Evolutionary conservation across 2,888 invertebrate genomes (phyloP).

Genomic region (Stomorhina lunata): DNA sequence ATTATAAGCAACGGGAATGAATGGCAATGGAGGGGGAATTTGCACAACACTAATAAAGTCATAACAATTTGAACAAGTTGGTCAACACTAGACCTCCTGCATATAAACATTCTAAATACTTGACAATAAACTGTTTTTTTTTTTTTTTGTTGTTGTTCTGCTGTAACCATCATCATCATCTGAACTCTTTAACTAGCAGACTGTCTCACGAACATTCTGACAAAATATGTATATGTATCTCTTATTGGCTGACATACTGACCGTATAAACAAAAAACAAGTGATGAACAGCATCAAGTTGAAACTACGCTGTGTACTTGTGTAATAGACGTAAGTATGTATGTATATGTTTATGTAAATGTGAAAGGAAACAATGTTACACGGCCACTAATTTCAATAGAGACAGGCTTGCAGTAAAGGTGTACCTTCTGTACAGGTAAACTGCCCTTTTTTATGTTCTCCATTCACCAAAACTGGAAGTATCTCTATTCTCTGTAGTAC

Average conservation of each 20-base stretch:
- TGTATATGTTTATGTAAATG: not conserved
- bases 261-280: constrained; percentile 1
- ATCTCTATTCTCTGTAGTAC: constrained; percentile 14
- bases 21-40: constrained; percentile 24
- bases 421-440: constrained; percentile 40
- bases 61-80: constrained; percentile 65
- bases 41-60: constrained; percentile 62
- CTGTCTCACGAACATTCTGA: not conserved
- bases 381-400: constrained; percentile 55
- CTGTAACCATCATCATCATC: constrained; percentile 7
- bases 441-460: constrained; percentile 44
- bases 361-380: constrained; percentile 19
- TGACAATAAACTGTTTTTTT: constrained; percentile 45
- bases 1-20: constrained; percentile 31
- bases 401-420: not conserved
- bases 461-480: constrained; percentile 29
- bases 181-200: not conserved
- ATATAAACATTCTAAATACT: constrained; percentile 63
- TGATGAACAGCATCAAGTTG: constrained; percentile 7
- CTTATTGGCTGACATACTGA: constrained; percentile 14
- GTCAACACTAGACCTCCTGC: constrained; percentile 62
- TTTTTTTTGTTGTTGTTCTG: too few relatives aligned
- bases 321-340: not conserved
- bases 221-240: not conserved
- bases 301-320: too few relatives aligned